Base-by-base conservation (phyloP, 2,888 invertebrate species). In the Marronus borbonicus region DNA sequence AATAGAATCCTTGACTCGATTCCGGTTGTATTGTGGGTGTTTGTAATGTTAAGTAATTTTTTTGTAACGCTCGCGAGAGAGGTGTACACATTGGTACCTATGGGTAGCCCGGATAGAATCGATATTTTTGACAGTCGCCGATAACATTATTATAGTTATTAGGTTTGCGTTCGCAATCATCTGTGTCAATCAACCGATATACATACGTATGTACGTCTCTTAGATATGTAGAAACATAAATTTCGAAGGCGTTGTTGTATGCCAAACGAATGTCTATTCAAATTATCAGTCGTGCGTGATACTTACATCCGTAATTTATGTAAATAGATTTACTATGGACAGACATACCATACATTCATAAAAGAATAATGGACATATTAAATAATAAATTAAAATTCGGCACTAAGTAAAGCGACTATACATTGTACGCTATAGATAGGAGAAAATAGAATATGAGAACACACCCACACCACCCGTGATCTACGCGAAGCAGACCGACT, bases 81-180 rank as follows among this genome's bases (percentile, higher is more conserved):
- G 31, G 31, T 31, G 31, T 31, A 31, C 5, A 31, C 31, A 31
- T 31, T 31, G 31, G 31, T 31, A 4, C 31, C 17, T 17, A 52
- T 1, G 31, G 31, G 31, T 31, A 31, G 31, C 31, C 44, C 65
- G 60, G 50, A 76, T 50, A 10, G 66, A 52, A 76, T 76, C 66
- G 55, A 76, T 76, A 76, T 76, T 65, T 76, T 65, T 76, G 76
- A 76, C 76, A 65, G 76, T 31, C 65, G 76, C 65, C 55, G 76
- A 76, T 76, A 76, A 76, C 65, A 66, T 76, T 76, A 76, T 76
- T 76, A 76, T 66, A 72, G 72, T 58, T 72, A 72, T 72, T 72
- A 72, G 72, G 72, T 24, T n/a, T 58, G 39, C 58, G 58, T 58
- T 72, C 39, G 72, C 72, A 72, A 72, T 39, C 72, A 60, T 72